Percentiles rank a stretch among this genome's conserved stretches.
These are phyloP conservation scores for Burhinus oedicnemus DNA, from an alignment of 2,113 vertebrate genomes.

Conservation along the genomic window DNA sequence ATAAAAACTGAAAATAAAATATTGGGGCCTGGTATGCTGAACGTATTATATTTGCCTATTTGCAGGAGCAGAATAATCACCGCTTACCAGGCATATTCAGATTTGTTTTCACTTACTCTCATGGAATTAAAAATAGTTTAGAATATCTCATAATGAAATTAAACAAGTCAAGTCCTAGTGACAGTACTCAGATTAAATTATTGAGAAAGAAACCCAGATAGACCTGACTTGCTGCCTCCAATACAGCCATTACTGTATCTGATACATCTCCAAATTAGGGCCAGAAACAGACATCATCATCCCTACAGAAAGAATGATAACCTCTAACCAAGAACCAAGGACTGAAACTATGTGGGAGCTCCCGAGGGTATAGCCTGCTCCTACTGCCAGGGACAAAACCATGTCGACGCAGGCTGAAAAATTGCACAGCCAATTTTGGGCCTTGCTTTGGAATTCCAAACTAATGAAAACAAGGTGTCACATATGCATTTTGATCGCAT, in stretches of 20 bases:
- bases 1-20: not conserved
- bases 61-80: not conserved
- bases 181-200: not conserved
- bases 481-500: not conserved
- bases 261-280: not conserved
- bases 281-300: not conserved
- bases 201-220: not conserved
- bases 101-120: not conserved
- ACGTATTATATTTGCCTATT: not conserved
- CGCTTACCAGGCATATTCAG: not conserved
- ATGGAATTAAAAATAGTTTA: not conserved
- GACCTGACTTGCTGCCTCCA: not conserved
- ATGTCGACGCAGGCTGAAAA: not conserved
- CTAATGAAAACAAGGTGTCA: not conserved
- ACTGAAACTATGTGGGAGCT: not conserved
- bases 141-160: not conserved
- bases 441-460: not conserved
- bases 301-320: not conserved
- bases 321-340: not conserved
- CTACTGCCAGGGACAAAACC: not conserved
- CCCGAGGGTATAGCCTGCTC: not conserved
- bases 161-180: not conserved
- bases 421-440: not conserved
- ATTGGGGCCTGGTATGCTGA: not conserved
- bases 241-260: rapidly evolving